These are phyloP conservation scores for Dioctria linearis DNA, from an alignment of 2,888 invertebrate genomes.

Conservation along the genomic window DNA sequence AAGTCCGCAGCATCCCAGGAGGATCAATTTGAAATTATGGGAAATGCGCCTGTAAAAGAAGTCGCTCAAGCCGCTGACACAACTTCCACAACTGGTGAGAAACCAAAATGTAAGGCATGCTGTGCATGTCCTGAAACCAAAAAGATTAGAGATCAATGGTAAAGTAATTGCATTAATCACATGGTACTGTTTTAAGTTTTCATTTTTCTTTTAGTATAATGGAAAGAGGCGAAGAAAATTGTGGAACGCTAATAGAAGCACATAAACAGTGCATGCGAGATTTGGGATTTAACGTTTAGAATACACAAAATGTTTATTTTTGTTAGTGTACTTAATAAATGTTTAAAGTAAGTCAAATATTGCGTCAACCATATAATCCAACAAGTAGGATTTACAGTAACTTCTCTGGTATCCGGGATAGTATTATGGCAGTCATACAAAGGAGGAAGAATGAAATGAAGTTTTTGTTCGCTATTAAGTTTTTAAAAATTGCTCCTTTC, in stretches of 20 bases:
- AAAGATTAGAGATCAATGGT: slow-evolving; percentile 92
- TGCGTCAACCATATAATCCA: no score
- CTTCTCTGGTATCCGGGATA: no score
- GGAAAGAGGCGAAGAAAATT: slow-evolving; percentile 93
- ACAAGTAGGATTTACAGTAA: no score
- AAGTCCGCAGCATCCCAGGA: not conserved
- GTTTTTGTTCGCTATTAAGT: no score
- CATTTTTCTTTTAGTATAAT: slow-evolving; percentile 82
- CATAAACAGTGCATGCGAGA: slow-evolving; percentile 97
- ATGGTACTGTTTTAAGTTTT: slow-evolving; percentile 18
- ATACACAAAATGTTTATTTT: not conserved
- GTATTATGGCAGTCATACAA: no score
- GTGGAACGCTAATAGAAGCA: slow-evolving; percentile 90
- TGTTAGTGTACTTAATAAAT: slow-evolving; percentile 5
- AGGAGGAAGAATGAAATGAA: no score
- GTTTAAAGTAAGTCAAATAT: not conserved
- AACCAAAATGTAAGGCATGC: slow-evolving; percentile 92
- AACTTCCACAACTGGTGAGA: slow-evolving; percentile 71
- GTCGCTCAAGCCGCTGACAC: slow-evolving; percentile 69
- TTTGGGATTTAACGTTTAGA: slow-evolving; percentile 93
- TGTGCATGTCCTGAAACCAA: slow-evolving; percentile 99
- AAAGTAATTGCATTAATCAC: slow-evolving; percentile 64
- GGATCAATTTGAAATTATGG: slow-evolving; percentile 70
- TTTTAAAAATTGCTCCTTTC: no score
- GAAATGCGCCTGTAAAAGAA: slow-evolving; percentile 73